A percentile compares a stretch with the other conserved stretches of the same genome.
Conservation (phyloP, 2,888 invertebrate genomes). For the Lypha dubia region DNA sequence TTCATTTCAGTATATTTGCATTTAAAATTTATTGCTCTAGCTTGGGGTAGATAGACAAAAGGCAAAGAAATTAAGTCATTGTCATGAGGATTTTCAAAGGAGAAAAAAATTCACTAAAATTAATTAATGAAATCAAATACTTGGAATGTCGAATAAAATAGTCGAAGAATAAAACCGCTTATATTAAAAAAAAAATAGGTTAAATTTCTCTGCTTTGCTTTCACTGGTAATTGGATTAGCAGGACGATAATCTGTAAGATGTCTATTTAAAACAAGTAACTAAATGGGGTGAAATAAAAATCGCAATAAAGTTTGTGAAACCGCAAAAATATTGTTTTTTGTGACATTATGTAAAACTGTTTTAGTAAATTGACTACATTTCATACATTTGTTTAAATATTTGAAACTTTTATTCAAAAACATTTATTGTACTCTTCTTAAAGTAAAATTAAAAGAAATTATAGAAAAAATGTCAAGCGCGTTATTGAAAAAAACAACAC, state of each 20-base stretch:
- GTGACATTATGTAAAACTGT: too few relatives aligned
- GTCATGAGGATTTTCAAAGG: not conserved
- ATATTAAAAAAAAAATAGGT: conserved; percentile 4
- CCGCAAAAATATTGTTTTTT: too few relatives aligned
- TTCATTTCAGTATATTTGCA: conserved; percentile 4
- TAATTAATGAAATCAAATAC: conserved; percentile 35
- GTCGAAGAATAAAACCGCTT: conserved; percentile 13
- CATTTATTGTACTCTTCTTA: not conserved
- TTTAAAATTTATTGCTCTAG: not conserved
- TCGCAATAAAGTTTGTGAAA: not conserved
- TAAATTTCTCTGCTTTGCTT: not conserved
- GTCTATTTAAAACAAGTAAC: not conserved
- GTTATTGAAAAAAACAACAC: not conserved
- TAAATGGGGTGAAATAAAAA: not conserved
- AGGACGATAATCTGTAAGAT: not conserved
- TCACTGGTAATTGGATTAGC: conserved; percentile 10
- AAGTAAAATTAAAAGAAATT: not conserved
- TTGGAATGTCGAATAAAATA: not conserved
- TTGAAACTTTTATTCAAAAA: not conserved
- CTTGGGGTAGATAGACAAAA: not conserved
- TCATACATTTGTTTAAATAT: too few relatives aligned
- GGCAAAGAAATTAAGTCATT: conserved; percentile 27
- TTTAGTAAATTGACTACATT: too few relatives aligned
- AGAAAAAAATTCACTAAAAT: conserved; percentile 19
- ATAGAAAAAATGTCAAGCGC: not conserved